Conservation (phyloP, 2,888 invertebrate genomes). For the Euproctis similis region DNA sequence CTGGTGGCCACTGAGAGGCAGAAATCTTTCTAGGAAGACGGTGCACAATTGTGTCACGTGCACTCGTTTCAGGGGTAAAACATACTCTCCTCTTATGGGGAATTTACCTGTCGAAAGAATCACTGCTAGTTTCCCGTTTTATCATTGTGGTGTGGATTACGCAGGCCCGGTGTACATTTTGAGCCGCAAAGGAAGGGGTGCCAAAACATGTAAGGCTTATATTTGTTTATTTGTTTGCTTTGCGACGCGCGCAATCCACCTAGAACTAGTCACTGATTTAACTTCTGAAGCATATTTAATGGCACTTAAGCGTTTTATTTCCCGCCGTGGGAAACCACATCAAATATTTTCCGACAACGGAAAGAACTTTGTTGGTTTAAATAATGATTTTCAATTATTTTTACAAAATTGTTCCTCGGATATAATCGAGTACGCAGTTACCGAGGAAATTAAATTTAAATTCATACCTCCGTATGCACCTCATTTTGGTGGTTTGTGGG, state of each 20-base stretch:
- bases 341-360: constrained; percentile 1
- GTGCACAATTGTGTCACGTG: constrained; percentile 5
- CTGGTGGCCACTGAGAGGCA: constrained; percentile 8
- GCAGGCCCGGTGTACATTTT: constrained; percentile 1
- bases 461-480: too few relatives aligned
- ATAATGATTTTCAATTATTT: too few relatives aligned
- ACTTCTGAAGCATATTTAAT: not conserved
- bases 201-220: not conserved
- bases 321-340: not conserved
- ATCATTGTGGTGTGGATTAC: constrained; percentile 1
- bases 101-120: constrained; percentile 1
- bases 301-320: not conserved
- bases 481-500: too few relatives aligned
- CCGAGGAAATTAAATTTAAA: too few relatives aligned
- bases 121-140: not conserved
- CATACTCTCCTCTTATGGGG: not conserved
- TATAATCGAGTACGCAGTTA: too few relatives aligned
- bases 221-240: constrained; percentile 1
- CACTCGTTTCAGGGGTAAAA: not conserved
- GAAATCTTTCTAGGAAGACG: constrained; percentile 7
- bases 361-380: too few relatives aligned
- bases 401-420: too few relatives aligned
- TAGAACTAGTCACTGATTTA: not conserved
- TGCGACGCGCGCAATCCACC: not conserved
- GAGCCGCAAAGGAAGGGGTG: not conserved